Evolutionary conservation across 2,113 vertebrate genomes (phyloP).

Genomic region (Phycodurus eques): DNA sequence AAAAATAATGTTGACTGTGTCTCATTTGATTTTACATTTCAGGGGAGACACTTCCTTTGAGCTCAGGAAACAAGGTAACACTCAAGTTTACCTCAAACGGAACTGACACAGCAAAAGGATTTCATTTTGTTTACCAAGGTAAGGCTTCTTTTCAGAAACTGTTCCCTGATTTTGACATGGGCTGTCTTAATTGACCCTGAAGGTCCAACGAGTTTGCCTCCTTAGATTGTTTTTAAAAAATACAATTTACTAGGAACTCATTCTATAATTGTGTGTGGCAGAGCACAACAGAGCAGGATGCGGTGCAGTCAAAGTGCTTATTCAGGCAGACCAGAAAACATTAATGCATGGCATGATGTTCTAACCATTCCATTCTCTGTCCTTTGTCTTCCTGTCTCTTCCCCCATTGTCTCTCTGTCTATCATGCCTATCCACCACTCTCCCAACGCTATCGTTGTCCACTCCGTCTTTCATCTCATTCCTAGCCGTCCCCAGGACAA

Average conservation of each 20-base stretch:
- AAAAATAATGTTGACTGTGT: neutral
- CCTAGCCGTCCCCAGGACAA: constrained; percentile 94
- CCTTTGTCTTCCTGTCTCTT: constrained; percentile 34
- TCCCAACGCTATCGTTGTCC: constrained; percentile 23
- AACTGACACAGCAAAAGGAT: constrained; percentile 91
- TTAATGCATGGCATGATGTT: constrained; percentile 47
- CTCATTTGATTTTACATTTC: constrained; percentile 56
- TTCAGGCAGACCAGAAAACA: constrained; percentile 41
- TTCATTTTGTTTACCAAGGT: constrained; percentile 99
- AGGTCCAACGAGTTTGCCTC: constrained; percentile 17
- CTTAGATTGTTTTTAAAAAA: neutral
- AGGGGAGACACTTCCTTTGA: constrained; percentile 95
- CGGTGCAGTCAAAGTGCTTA: constrained; percentile 38
- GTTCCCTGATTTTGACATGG: neutral
- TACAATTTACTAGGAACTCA: constrained; percentile 7
- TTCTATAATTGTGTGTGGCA: constrained; percentile 2
- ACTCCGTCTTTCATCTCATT: constrained; percentile 19
- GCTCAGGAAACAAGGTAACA: constrained; percentile 95
- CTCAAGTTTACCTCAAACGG: constrained; percentile 91
- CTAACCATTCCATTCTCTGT: constrained; percentile 42
- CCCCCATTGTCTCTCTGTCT: constrained; percentile 29
- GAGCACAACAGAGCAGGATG: constrained; percentile 22
- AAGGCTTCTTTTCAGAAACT: constrained; percentile 36
- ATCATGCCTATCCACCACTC: constrained; percentile 18
- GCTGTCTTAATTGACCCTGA: constrained; percentile 1